These are phyloP conservation scores for Candidula unifasciata DNA, from an alignment of 2,888 invertebrate genomes.

Conservation along the genomic window DNA sequence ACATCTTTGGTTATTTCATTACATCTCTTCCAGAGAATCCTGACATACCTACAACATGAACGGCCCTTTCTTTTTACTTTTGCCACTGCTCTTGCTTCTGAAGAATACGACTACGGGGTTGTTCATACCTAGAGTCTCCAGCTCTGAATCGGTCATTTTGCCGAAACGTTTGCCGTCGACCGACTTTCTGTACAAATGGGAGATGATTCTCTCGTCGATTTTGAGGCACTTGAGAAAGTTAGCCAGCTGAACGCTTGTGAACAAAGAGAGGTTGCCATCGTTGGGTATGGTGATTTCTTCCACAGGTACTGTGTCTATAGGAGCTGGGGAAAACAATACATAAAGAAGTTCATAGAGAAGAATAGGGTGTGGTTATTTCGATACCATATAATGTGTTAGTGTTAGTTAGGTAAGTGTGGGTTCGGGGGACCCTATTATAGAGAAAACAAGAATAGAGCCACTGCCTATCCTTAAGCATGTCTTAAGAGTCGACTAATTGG, in stretches of 20 bases:
- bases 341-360: too few relatives aligned
- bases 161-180: constrained; percentile 75
- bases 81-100: constrained; percentile 61
- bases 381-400: too few relatives aligned
- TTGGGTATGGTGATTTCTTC: constrained; percentile 70
- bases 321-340: constrained; percentile 52
- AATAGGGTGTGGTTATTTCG: too few relatives aligned
- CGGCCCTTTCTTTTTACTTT: constrained; percentile 51
- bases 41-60: constrained; percentile 25
- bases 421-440: too few relatives aligned
- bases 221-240: constrained; percentile 71
- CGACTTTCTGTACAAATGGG: constrained; percentile 65
- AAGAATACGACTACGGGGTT: constrained; percentile 71
- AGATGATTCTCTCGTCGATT: constrained; percentile 67
- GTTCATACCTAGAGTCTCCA: constrained; percentile 69
- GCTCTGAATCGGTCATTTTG: constrained; percentile 69
- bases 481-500: too few relatives aligned
- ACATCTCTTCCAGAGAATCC: too few relatives aligned
- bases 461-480: too few relatives aligned
- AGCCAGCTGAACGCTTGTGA: constrained; percentile 70
- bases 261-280: constrained; percentile 72
- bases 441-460: too few relatives aligned
- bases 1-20: too few relatives aligned
- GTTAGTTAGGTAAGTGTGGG: too few relatives aligned
- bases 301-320: constrained; percentile 66